phyloP scores from a whole-genome alignment of 2,888 invertebrate species.

The Cephonodes hylas region DNA sequence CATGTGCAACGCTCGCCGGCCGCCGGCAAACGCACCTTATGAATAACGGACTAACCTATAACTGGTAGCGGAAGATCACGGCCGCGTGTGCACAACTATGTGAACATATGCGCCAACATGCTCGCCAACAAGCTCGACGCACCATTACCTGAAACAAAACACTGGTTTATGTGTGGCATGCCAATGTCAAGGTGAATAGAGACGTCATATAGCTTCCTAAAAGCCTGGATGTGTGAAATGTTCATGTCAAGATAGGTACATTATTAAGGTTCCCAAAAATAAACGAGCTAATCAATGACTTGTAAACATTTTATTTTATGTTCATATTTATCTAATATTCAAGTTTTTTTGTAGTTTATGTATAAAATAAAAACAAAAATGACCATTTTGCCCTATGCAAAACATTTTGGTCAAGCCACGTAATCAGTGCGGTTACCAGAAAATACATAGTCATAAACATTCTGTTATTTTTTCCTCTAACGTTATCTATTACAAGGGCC shows the following conservation, averaged over 20 bases:
- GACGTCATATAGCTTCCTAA: no score
- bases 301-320: no score
- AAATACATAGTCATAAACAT: neutral
- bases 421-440: neutral
- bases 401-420: neutral
- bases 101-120: neutral
- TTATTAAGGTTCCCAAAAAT: no score
- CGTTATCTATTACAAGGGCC: neutral
- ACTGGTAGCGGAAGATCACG: neutral
- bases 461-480: neutral
- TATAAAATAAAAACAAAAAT: neutral
- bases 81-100: neutral
- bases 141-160: neutral
- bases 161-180: no score
- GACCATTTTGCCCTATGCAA: neutral
- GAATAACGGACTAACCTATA: constrained; percentile 9
- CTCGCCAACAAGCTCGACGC: neutral
- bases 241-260: no score
- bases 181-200: no score
- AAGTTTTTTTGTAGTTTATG: no score
- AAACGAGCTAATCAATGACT: no score
- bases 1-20: neutral
- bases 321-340: no score
- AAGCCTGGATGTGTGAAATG: no score
- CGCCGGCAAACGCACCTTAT: neutral